phyloP scores from a whole-genome alignment of 2,888 invertebrate species.

The Lycocerus yunnanus region DNA sequence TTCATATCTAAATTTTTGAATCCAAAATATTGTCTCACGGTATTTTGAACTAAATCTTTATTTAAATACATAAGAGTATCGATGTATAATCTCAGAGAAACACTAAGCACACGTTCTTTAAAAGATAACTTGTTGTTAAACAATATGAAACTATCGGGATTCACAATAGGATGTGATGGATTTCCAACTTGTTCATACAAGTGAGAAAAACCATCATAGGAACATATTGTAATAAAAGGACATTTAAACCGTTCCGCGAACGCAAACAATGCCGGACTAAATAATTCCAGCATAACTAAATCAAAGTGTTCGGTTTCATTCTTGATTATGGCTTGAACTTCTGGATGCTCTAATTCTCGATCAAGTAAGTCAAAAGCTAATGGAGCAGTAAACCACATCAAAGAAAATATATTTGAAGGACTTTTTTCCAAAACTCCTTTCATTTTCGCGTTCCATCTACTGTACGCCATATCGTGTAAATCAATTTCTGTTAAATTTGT shows the following conservation, averaged over 20 bases:
- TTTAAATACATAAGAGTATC: background rate
- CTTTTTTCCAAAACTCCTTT: background rate
- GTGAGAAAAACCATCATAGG: slow-evolving; percentile 36
- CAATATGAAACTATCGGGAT: slow-evolving; percentile 44
- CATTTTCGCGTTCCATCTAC: background rate
- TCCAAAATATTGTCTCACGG: background rate
- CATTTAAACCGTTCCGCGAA: slow-evolving; percentile 47
- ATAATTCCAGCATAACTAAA: slow-evolving; percentile 46
- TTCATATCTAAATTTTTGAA: background rate
- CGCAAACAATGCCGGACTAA: slow-evolving; percentile 31
- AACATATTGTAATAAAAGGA: slow-evolving; percentile 46
- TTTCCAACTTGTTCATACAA: slow-evolving; percentile 46
- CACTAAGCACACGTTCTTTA: slow-evolving; percentile 36
- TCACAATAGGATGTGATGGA: slow-evolving; percentile 46
- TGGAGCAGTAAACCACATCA: background rate
- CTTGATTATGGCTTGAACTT: slow-evolving; percentile 45
- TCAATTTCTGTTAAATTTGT: slow-evolving; percentile 54
- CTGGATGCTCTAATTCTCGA: slow-evolving; percentile 31
- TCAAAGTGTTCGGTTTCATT: slow-evolving; percentile 45
- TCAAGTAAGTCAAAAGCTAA: background rate
- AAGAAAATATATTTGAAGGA: background rate
- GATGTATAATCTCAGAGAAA: background rate
- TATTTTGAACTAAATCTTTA: background rate
- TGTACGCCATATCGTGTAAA: slow-evolving; percentile 43
- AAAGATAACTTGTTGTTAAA: slow-evolving; percentile 40